Conservation (phyloP, 2,113 vertebrate genomes). For the Nibea albiflora region DNA sequence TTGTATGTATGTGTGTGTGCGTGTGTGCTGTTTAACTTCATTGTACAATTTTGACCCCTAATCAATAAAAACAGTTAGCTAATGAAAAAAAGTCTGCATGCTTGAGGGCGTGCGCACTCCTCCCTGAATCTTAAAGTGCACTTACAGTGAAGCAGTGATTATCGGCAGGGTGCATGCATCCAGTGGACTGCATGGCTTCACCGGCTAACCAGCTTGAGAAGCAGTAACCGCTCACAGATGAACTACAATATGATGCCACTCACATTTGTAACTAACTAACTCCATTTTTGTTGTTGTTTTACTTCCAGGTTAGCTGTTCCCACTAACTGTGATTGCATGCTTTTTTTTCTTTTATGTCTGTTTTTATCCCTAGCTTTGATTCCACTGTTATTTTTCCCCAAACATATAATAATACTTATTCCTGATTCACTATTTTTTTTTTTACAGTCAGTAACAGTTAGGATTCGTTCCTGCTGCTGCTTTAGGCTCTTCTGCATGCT, state of each 20-base stretch:
- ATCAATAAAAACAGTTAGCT: constrained; percentile 82
- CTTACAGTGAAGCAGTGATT: constrained; percentile 45
- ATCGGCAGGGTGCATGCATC: constrained; percentile 72
- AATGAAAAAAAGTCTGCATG: constrained; percentile 75
- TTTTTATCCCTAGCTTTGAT: constrained; percentile 57
- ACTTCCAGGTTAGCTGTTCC: constrained; percentile 80
- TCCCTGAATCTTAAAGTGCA: constrained; percentile 62
- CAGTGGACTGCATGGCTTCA: constrained; percentile 74
- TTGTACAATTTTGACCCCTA: constrained; percentile 69
- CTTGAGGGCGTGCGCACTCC: constrained; percentile 61
- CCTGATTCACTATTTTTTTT: constrained; percentile 10
- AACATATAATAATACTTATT: constrained; percentile 27
- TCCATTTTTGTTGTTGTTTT: constrained; percentile 42
- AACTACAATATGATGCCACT: constrained; percentile 63
- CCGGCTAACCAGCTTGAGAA: constrained; percentile 47
- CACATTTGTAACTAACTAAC: constrained; percentile 79
- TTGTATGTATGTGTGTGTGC: constrained; percentile 23
- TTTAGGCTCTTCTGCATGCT: constrained; percentile 82
- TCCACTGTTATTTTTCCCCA: constrained; percentile 29
- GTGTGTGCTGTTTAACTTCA: constrained; percentile 61
- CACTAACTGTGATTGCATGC: constrained; percentile 82
- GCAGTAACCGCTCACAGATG: constrained; percentile 62
- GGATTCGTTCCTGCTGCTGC: constrained; percentile 48
- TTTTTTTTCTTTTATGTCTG: constrained; percentile 62
- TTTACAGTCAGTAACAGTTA: constrained; percentile 26